Evolutionary conservation across 2,797 vertebrate genomes (phyloP), one percentile per base, ranked within the genome.

Genomic region (Sebastes melanostomus): DNA sequence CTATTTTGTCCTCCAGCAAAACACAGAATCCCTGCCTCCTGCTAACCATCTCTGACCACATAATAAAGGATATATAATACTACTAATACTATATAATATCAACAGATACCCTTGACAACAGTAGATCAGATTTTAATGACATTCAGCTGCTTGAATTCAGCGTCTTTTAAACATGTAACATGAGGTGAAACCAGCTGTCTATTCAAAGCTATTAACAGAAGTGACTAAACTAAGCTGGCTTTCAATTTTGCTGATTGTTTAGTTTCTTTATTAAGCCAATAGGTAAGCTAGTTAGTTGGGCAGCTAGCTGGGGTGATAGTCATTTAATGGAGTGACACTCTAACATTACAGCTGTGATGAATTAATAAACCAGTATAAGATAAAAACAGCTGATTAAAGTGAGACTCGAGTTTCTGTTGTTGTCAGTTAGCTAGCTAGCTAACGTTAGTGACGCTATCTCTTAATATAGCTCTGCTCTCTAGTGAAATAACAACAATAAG

Each of bases 201-300:
- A 6, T 4, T 27, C 46, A 20, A 8, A 63, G 2, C 29, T 16
- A 14, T 58, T 34, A 14, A 25, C 30, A 38, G 3, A 11, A 16
- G 9, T 8, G 20, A 72, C 85, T 62, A 69, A 32, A 61, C 76
- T 71, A 69, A 32, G 61, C 76, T 71, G 73, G 38, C 76, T 65
- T 22, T 24, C 22, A 65, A 3, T 75, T 82, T 62, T 50, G 70
- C 78, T 80, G 34, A 77, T 61, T 14, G 22, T 54, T 79, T 32
- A 27, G 25, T 78, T 84, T 69, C 36, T 46, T 30, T 20, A 55
- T 61, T 55, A 30, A 65, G 70, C 75, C 42, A 56, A 2, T 2
- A 22, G 4, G 10, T 76, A 36, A 62, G 9, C 36, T 30, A 71
- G 68, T 71, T 16, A 18, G 32, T 18, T 36, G 18, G 10, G 18